These are phyloP conservation scores for Aix galericulata DNA, from an alignment of 2,113 vertebrate genomes.

Conservation along the genomic window DNA sequence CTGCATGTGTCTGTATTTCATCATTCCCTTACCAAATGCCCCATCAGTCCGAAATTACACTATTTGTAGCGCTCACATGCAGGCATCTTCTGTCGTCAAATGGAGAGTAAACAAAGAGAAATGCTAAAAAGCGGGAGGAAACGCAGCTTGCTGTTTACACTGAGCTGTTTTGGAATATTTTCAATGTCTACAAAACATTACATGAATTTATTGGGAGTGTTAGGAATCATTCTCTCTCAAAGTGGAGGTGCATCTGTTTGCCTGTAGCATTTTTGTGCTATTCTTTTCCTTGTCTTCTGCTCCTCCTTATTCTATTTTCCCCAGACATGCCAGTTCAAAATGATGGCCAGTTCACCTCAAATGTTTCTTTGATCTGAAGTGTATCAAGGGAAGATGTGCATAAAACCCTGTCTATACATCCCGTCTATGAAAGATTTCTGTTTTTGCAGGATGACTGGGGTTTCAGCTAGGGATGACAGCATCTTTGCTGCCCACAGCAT, in stretches of 20 bases:
- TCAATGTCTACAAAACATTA: slow-evolving; percentile 18
- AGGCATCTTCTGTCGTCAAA: slow-evolving; percentile 25
- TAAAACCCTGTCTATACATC: background rate
- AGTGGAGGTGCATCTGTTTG: background rate
- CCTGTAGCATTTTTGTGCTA: background rate
- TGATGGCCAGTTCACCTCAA: background rate
- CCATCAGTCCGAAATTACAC: background rate
- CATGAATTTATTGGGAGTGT: slow-evolving; percentile 1
- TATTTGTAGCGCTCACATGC: slow-evolving; percentile 31
- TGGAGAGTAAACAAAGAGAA: slow-evolving; percentile 49
- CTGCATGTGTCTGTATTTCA: background rate
- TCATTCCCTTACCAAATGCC: background rate
- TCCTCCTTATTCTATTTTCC: background rate
- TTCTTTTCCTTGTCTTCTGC: background rate
- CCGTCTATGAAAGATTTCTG: background rate
- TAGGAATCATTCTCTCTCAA: background rate
- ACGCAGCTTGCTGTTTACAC: slow-evolving; percentile 16
- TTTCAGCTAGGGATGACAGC: background rate
- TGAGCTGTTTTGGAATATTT: slow-evolving; percentile 45
- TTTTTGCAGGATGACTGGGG: background rate
- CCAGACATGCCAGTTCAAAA: background rate
- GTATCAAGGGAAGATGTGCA: background rate
- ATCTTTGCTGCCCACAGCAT: slow-evolving; percentile 1
- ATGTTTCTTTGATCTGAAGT: background rate
- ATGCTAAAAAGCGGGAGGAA: slow-evolving; percentile 15